Percentiles rank a stretch among this genome's conserved stretches.
Conservation (phyloP, 2,797 vertebrate genomes). For the Hydrophis major region DNA sequence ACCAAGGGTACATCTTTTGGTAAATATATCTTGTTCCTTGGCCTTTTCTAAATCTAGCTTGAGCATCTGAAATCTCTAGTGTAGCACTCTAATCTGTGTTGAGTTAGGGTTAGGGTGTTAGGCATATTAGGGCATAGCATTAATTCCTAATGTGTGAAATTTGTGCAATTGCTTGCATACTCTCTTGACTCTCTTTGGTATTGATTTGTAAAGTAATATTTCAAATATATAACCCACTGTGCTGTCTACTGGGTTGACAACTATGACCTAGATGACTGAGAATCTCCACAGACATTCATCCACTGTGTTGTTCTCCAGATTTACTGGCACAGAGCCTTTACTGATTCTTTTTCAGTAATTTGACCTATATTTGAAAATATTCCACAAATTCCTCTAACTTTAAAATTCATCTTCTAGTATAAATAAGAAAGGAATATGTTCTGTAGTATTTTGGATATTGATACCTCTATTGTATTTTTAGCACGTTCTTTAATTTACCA, state of each 20-base stretch:
- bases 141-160: no score
- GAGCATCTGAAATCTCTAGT: background rate
- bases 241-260: background rate
- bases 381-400: background rate
- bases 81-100: background rate
- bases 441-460: background rate
- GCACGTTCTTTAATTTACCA: background rate
- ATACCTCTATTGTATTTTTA: background rate
- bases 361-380: background rate
- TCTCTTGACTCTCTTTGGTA: background rate
- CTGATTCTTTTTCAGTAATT: background rate
- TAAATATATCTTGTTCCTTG: background rate
- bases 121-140: background rate
- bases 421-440: background rate
- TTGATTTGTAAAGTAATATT: background rate
- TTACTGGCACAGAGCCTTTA: background rate
- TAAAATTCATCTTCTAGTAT: background rate
- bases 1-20: background rate
- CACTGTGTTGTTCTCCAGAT: background rate
- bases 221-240: background rate
- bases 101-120: background rate
- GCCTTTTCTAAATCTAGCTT: background rate
- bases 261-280: background rate
- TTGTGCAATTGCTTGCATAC: background rate
- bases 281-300: background rate